Conservation (phyloP, 2,888 invertebrate genomes). For the Thyatira batis region DNA sequence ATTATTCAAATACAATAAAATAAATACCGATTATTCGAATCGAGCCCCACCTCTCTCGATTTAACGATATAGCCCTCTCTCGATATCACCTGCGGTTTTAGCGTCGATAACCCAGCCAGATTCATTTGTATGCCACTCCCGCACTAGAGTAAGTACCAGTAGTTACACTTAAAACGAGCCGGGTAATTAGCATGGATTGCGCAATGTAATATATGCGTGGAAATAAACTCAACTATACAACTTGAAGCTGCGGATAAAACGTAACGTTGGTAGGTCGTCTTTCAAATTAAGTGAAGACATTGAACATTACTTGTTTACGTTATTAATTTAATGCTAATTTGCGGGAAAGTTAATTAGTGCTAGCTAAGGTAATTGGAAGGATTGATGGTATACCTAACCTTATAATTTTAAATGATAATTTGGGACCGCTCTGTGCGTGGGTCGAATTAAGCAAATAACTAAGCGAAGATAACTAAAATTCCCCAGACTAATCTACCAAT, state of each 20-base stretch:
- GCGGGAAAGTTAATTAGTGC: neutral
- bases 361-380: neutral
- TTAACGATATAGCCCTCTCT: slow-evolving; percentile 37
- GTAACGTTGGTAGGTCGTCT: neutral
- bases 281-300: neutral
- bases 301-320: neutral
- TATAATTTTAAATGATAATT: neutral
- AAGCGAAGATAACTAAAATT: neutral
- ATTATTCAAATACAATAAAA: slow-evolving; percentile 20
- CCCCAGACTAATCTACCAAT: no score
- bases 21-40: slow-evolving; percentile 46
- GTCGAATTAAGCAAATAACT: neutral
- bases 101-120: slow-evolving; percentile 25
- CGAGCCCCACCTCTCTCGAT: slow-evolving; percentile 35
- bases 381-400: neutral
- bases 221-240: slow-evolving; percentile 12
- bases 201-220: slow-evolving; percentile 14
- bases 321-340: neutral
- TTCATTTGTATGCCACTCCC: slow-evolving; percentile 32
- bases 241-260: slow-evolving; percentile 13
- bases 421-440: neutral
- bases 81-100: slow-evolving; percentile 47
- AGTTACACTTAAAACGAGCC: slow-evolving; percentile 26
- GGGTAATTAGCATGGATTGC: slow-evolving; percentile 30
- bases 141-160: slow-evolving; percentile 15